These are phyloP conservation scores for Nixonia krombeini DNA, from an alignment of 1,140 invertebrate genomes.

Conservation along the genomic window DNA sequence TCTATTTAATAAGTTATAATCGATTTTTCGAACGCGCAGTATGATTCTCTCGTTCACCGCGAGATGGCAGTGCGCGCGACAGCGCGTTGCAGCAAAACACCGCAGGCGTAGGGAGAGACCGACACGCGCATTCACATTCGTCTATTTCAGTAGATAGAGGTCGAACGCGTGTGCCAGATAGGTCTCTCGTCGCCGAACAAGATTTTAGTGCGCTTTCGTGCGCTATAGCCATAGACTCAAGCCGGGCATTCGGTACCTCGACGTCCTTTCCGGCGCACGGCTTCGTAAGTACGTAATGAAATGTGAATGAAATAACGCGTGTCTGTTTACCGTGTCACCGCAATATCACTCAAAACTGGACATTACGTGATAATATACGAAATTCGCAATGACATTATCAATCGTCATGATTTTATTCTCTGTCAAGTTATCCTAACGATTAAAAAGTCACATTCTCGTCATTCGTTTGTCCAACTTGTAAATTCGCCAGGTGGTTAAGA, in stretches of 20 bases:
- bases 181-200: conserved; percentile 18
- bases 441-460: no score
- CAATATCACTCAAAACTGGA: no score
- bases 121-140: conserved; percentile 40
- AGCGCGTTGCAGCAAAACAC: no score
- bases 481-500: no score
- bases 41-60: conserved; percentile 33
- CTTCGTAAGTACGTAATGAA: conserved; percentile 25
- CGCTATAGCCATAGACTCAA: conserved; percentile 19
- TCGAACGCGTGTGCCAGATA: conserved; percentile 28
- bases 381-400: no score
- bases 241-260: conserved; percentile 14
- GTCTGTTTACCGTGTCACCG: no score
- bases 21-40: conserved; percentile 26
- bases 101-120: conserved; percentile 24
- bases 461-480: no score
- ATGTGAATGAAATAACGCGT: not conserved
- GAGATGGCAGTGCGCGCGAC: conserved; percentile 31
- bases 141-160: conserved; percentile 44
- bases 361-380: no score
- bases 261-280: conserved; percentile 7
- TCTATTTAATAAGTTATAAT: no score
- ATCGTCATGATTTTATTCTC: no score
- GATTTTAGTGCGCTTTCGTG: conserved; percentile 36
- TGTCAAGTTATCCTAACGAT: no score